Percentiles rank a stretch among this genome's conserved stretches.
Evolutionary conservation across 2,797 vertebrate species (phyloP).

Genomic region (Bryconaethiops microstoma): DNA sequence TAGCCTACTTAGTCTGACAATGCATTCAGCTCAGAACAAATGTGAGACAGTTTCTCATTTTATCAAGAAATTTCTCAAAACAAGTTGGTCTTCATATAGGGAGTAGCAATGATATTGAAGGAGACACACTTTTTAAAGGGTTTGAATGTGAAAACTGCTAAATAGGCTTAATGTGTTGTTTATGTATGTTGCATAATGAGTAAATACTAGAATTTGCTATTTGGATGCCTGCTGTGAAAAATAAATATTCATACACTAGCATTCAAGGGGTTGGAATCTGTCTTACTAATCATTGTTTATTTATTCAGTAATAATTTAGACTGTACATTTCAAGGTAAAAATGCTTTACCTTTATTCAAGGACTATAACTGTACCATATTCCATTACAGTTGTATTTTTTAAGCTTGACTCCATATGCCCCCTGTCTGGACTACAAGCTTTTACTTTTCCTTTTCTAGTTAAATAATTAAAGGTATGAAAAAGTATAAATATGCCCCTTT

Average conservation of each 20-base stretch:
- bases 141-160: constrained; percentile 19
- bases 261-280: too few relatives aligned
- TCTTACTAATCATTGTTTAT: too few relatives aligned
- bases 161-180: constrained; percentile 38
- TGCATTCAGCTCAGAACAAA: constrained; percentile 20
- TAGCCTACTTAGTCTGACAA: constrained; percentile 23
- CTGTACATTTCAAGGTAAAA: too few relatives aligned
- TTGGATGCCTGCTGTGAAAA: constrained; percentile 39
- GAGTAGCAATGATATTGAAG: background rate
- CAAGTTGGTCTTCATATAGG: background rate
- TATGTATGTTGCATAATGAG: constrained; percentile 41
- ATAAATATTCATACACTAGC: constrained; percentile 1
- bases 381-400: too few relatives aligned
- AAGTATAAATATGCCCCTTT: too few relatives aligned
- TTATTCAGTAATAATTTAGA: too few relatives aligned
- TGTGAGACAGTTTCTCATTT: constrained; percentile 17
- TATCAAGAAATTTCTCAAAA: background rate
- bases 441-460: too few relatives aligned
- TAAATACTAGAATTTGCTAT: constrained; percentile 26
- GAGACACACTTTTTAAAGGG: background rate
- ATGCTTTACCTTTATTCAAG: too few relatives aligned
- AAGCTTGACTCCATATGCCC: too few relatives aligned
- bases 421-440: too few relatives aligned
- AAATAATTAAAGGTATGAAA: too few relatives aligned
- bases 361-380: too few relatives aligned